Evolutionary conservation across 2,113 vertebrate genomes (phyloP).

Genomic region (Nothoprocta pentlandii): DNA sequence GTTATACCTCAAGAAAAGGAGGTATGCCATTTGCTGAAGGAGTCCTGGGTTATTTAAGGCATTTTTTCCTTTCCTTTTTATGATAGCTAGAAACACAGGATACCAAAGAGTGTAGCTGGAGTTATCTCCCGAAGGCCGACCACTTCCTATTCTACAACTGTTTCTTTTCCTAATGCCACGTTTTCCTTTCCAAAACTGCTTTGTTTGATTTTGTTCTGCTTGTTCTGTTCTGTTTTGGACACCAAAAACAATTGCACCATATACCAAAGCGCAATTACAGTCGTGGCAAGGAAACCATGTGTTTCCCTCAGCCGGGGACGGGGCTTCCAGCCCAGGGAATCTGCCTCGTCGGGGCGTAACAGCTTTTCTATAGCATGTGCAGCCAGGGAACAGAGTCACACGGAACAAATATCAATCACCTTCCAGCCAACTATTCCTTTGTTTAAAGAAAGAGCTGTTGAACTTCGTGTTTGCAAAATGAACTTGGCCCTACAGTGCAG

Average conservation of each 20-base stretch:
- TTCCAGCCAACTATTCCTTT: not conserved
- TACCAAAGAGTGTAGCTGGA: not conserved
- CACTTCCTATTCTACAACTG: slow-evolving; percentile 48
- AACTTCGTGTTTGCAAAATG: not conserved
- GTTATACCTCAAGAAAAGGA: not conserved
- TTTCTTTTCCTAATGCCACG: not conserved
- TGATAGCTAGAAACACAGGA: not conserved
- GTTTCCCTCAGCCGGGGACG: slow-evolving; percentile 54
- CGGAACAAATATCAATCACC: slow-evolving; percentile 25
- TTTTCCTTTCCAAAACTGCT: slow-evolving; percentile 47
- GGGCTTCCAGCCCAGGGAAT: slow-evolving; percentile 37
- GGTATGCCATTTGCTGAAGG: not conserved
- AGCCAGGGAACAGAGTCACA: not conserved
- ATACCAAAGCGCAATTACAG: slow-evolving; percentile 53
- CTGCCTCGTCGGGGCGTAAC: slow-evolving; percentile 14
- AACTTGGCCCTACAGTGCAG: not conserved
- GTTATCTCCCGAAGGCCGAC: slow-evolving; percentile 39
- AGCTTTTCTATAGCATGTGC: not conserved
- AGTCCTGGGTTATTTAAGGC: not conserved
- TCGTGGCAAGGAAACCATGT: slow-evolving; percentile 44
- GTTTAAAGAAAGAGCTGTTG: slow-evolving; percentile 4
- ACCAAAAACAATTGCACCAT: slow-evolving; percentile 41
- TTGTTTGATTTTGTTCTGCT: slow-evolving; percentile 17
- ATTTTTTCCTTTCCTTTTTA: not conserved
- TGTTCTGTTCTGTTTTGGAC: slow-evolving; percentile 47